Base-by-base conservation (phyloP, 2,113 vertebrate species). In the Tonatia bakeri region DNA sequence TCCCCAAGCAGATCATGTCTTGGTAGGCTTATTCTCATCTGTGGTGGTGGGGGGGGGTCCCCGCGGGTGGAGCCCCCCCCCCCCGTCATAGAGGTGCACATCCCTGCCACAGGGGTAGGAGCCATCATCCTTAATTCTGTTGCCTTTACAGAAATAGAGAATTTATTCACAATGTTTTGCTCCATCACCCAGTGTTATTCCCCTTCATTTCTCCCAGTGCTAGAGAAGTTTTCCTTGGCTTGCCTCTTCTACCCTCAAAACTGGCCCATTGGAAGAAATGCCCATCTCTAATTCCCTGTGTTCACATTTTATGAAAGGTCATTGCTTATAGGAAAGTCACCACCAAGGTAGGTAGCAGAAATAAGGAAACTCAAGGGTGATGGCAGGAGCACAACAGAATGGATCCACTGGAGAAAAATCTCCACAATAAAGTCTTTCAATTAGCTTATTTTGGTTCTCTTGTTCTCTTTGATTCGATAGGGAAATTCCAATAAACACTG, bases 401-500 rank as follows among this genome's bases (percentile, higher is more conserved):
- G 50, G 20, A 82, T 90, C 28, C 15, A 7, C 4, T 88, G 77
- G 28, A 87, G 9, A 96, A 79, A 72, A 84, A 36, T 56, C 16
- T 36, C 31, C 13, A 40, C 56, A 38, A 36, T 28, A 45, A 73
- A 8, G 72, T 83, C n/a, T 95, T 89, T 88, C 10, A 38, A 67
- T 64, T n/a, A 79, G 38, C 33, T 93, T 69, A 50, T 69, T 73
- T 24, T 73, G 38, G 83, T 72, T 45, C 96, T 5, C 50, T 20
- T 82, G 4, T 43, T 79, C 40, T 54, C 43, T 91, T 92, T 67
- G 69, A 80, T 91, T 94, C 94, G 77, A 93, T 11, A 95, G 77
- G 86, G 47, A 95, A 50, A 69, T 77, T 43, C 36, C 50, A 89
- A 45, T 36, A 93, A 96, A 59, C 33, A 28, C 15, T 82, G 47